Evolutionary conservation across 2,888 invertebrate species (phyloP), one percentile per base, ranked within the genome.

Genomic region (Fissipunctia ypsillon): DNA sequence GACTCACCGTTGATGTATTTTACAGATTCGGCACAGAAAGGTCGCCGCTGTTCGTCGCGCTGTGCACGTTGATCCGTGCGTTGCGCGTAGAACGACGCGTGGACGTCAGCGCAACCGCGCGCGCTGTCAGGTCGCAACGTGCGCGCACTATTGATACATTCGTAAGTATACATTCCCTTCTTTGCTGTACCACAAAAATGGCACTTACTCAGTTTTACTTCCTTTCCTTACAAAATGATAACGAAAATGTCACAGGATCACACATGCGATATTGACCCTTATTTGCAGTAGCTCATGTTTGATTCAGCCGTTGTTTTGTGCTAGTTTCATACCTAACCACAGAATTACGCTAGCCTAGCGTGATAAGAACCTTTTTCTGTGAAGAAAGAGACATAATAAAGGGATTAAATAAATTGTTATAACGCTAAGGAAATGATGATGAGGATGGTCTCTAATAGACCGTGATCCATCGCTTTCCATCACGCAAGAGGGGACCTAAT

Each of bases 1-100:
- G 3, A 68, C 19, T 68, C 12, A 28, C 5, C 25, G 22, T 28
- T 9, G 0, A 25, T 38, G 0, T n/a, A 50, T 56, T 2, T 69
- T 35, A 0, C 78, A 92, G 92, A 59, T 87, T 80, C 25, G 99
- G 99, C 82, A 98, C 98, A 43, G 98, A 99, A 92, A 97, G 99
- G 81, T 98, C 98, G 94, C 98, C 98, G 69, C 97, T 99, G 96
- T 99, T 99, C 95, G 98, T 99, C 79, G 98, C 98, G 69, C 97
- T 99, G 89, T 98, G 98, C 95, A 98, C 98, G 90, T 97, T 99
- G 86, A 98, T 98, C 85, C 98, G 98, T 90, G 99, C 99, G 93
- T 95, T 99, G 91, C 97, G 98, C 88, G 97, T 97, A 60, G 99
- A 99, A 94, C 97, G 97, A 85, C 97, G 98, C 89, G 98, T 99